Evolutionary conservation across 2,113 vertebrate species (phyloP).

Genomic region (Raphicerus campestris): DNA sequence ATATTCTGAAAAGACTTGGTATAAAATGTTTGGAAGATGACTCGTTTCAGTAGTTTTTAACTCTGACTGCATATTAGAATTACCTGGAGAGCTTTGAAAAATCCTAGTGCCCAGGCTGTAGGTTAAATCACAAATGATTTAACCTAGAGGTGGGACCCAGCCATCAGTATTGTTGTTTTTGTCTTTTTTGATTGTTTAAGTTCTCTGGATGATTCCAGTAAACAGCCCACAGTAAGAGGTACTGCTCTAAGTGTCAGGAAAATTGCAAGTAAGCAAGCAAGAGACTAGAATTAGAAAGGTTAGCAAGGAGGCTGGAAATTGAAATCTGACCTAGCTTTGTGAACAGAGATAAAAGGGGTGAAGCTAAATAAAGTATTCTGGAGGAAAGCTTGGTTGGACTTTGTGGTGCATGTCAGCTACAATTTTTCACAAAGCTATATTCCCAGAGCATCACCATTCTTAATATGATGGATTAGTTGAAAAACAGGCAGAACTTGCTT

Average conservation of each 20-base stretch:
- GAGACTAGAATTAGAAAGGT: constrained; percentile 44
- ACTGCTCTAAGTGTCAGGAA: not conserved
- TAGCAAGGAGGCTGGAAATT: constrained; percentile 3
- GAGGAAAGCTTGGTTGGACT: constrained; percentile 18
- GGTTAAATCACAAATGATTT: not conserved
- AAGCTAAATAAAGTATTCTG: constrained; percentile 43
- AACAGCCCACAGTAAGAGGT: not conserved
- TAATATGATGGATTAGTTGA: constrained; percentile 27
- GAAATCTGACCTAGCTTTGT: constrained; percentile 50
- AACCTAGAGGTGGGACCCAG: not conserved
- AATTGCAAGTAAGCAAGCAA: not conserved
- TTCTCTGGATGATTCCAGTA: constrained; percentile 14
- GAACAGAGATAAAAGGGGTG: constrained; percentile 42
- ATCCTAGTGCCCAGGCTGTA: not conserved
- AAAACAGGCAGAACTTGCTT: constrained; percentile 20
- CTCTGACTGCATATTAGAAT: not conserved
- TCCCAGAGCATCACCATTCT: not conserved
- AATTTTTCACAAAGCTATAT: constrained; percentile 56
- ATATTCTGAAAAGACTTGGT: constrained; percentile 32
- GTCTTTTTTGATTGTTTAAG: not conserved
- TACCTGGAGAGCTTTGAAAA: not conserved
- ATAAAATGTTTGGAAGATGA: constrained; percentile 16
- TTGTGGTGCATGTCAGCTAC: constrained; percentile 37
- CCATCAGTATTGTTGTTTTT: not conserved
- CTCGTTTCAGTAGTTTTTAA: not conserved